These are phyloP conservation scores for Etheostoma perlongum DNA, from an alignment of 2,797 vertebrate genomes.

Conservation along the genomic window DNA sequence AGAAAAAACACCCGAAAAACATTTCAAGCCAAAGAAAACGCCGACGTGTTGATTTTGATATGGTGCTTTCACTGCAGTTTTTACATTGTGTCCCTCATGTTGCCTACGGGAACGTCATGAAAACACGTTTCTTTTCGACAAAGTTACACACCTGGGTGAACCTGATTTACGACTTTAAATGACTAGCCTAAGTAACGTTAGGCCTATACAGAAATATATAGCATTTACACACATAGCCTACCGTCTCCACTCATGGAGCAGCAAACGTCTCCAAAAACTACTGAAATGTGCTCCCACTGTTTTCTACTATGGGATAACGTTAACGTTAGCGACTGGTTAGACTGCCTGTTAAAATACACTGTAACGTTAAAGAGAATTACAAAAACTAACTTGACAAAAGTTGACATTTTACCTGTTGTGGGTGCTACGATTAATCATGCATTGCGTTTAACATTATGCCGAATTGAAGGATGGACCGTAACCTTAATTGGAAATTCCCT, in stretches of 20 bases:
- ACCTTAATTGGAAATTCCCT: accelerated
- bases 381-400: constrained; percentile 23
- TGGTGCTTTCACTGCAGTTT: background rate
- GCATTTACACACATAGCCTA: no score
- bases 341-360: no score
- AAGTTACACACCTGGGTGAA: background rate
- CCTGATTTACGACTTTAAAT: background rate
- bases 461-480: background rate
- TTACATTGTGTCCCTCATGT: no score
- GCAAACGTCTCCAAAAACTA: background rate
- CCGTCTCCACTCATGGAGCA: no score
- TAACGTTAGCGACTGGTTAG: no score
- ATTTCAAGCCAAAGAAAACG: background rate
- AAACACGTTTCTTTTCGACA: background rate
- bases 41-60: accelerated
- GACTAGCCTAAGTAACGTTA: no score
- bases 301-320: background rate
- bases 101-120: background rate
- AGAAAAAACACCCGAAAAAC: background rate
- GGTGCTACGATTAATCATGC: background rate
- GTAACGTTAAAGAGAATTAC: background rate
- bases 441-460: background rate
- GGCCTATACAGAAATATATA: no score
- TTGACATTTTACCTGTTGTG: constrained; percentile 10
- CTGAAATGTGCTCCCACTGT: background rate